These are phyloP conservation scores for Turritopsis dohrnii DNA, from an alignment of 30 jellyfish, hydroid and myxozoan species.

Conservation along the genomic window DNA sequence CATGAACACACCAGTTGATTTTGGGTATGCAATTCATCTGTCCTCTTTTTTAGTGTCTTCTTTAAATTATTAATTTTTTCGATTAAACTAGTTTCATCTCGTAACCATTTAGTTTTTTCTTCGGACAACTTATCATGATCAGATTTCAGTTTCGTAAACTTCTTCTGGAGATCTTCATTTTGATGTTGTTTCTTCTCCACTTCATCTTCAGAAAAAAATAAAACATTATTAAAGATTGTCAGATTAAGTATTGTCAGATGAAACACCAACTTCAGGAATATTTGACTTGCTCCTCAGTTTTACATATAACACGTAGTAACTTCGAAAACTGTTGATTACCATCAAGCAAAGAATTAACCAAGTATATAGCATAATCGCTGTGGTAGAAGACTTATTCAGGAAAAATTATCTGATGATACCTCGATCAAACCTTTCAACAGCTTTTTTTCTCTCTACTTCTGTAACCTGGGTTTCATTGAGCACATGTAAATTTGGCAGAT, in stretches of 20 bases:
- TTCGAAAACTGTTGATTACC: background rate
- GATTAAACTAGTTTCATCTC: constrained; percentile 19
- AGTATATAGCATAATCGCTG: no score
- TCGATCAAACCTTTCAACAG: constrained; percentile 55
- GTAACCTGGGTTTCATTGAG: constrained; percentile 39
- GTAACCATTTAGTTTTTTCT: background rate
- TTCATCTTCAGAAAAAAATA: constrained; percentile 37
- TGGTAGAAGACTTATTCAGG: no score
- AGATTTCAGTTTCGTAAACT: constrained; percentile 17
- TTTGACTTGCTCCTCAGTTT: background rate
- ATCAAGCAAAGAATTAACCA: no score
- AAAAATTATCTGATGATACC: no score
- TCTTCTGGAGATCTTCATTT: constrained; percentile 30
- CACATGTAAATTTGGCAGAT: constrained; percentile 39
- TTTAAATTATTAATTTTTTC: constrained; percentile 21
- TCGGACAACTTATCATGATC: constrained; percentile 19
- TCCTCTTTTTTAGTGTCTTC: constrained; percentile 3
- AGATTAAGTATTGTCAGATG: background rate
- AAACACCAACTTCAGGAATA: background rate
- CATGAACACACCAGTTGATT: constrained; percentile 49
- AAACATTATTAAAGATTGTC: background rate
- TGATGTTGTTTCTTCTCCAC: constrained; percentile 31
- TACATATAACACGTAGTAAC: background rate
- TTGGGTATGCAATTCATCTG: constrained; percentile 33
- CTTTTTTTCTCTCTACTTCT: constrained; percentile 37